Conservation (phyloP, 2,888 invertebrate species). For the Argyra leucocephala region DNA sequence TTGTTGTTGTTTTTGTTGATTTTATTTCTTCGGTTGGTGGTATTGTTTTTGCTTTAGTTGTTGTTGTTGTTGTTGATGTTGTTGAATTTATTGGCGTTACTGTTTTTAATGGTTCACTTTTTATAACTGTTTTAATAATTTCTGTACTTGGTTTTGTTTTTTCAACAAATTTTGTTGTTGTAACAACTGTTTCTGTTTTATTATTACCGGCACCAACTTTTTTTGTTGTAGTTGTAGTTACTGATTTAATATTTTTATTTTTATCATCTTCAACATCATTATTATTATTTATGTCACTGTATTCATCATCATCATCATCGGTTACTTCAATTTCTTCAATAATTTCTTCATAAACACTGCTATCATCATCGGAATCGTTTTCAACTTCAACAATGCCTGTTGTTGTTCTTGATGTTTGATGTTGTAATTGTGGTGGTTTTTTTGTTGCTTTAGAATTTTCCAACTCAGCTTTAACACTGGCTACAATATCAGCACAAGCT, state of each 20-base stretch:
- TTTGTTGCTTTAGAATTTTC: conserved; percentile 21
- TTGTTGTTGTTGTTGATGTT: not conserved
- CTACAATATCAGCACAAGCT: conserved; percentile 31
- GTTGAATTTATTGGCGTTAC: not conserved
- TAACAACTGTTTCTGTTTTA: conserved; percentile 5
- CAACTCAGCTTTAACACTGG: conserved; percentile 43
- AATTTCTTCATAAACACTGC: conserved; percentile 37
- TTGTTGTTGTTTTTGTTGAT: conserved; percentile 2
- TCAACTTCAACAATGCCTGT: conserved; percentile 40
- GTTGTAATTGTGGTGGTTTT: conserved; percentile 17
- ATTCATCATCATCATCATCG: conserved; percentile 18
- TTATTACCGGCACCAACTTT: conserved; percentile 2
- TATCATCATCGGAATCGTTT: conserved; percentile 35
- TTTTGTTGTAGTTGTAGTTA: conserved; percentile 14
- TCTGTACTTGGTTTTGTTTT: not conserved
- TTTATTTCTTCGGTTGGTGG: not conserved
- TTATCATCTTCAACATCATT: not conserved
- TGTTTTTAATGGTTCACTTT: not conserved
- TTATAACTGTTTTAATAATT: not conserved
- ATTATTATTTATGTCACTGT: conserved; percentile 12
- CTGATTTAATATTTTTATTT: conserved; percentile 7
- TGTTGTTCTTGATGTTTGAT: conserved; percentile 28
- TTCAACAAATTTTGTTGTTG: conserved; percentile 1
- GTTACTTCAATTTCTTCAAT: conserved; percentile 24
- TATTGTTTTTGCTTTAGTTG: not conserved